phyloP scores from a whole-genome alignment of 2,113 vertebrate species.

The Australoheros scitulus region DNA sequence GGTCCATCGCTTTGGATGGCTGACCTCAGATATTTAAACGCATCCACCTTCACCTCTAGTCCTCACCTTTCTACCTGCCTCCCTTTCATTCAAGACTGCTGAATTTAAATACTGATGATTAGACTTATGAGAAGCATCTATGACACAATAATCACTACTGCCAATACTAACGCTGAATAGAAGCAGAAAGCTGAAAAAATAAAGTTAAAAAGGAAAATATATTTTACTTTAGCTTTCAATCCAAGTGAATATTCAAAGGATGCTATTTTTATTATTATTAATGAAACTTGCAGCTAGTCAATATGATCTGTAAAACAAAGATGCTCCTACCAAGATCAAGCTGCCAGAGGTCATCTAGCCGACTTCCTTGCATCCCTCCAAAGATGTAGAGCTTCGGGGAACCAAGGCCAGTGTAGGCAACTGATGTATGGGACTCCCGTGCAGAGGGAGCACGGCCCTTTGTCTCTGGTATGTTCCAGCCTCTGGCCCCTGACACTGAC shows the following conservation, averaged over 20 bases:
- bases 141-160: too few relatives aligned
- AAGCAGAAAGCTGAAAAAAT: too few relatives aligned
- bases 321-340: slow-evolving; percentile 89
- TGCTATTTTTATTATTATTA: neutral
- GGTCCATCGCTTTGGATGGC: too few relatives aligned
- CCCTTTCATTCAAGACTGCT: too few relatives aligned
- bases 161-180: too few relatives aligned
- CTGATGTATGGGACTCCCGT: slow-evolving; percentile 92
- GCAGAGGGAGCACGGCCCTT: slow-evolving; percentile 88
- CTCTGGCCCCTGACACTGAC: slow-evolving; percentile 88
- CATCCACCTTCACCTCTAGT: too few relatives aligned
- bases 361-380: slow-evolving; percentile 93
- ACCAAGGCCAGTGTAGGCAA: slow-evolving; percentile 84
- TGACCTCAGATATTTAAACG: too few relatives aligned
- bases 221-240: neutral
- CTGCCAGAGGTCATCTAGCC: slow-evolving; percentile 94
- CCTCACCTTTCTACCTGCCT: too few relatives aligned
- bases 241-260: neutral
- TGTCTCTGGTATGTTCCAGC: slow-evolving; percentile 91
- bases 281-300: neutral
- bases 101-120: too few relatives aligned
- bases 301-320: neutral
- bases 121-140: too few relatives aligned
- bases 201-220: too few relatives aligned
- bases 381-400: slow-evolving; percentile 92